phyloP scores from a whole-genome alignment of 35 echinoderm and acorn worm species.

The Heliocidaris tuberculata region DNA sequence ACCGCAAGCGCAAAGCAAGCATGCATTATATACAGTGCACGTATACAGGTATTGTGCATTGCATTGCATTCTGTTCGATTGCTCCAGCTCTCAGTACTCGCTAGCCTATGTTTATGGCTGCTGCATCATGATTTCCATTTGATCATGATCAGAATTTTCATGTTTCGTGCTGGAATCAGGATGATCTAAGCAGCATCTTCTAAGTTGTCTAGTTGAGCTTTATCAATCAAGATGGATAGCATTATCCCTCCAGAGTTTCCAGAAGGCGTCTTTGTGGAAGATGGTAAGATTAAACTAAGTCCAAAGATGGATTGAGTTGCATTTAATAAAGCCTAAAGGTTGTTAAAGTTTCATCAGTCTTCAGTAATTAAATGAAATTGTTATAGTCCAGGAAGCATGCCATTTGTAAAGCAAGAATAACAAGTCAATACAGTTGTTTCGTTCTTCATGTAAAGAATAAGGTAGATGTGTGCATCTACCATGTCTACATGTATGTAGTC shows the following conservation, averaged over 20 bases:
- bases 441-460: neutral
- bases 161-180: neutral
- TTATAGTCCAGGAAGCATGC: neutral
- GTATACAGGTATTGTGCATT: neutral
- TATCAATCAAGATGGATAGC: conserved; percentile 27
- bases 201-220: neutral
- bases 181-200: neutral
- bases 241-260: conserved; percentile 38
- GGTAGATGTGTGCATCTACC: neutral
- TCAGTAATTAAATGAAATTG: too few relatives aligned
- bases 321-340: too few relatives aligned
- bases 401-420: neutral
- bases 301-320: neutral
- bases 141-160: neutral
- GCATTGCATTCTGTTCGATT: neutral
- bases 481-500: neutral
- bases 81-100: too few relatives aligned
- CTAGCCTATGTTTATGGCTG: too few relatives aligned
- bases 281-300: conserved; percentile 16
- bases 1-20: neutral
- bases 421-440: neutral
- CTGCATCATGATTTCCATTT: neutral
- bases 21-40: neutral
- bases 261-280: conserved; percentile 34
- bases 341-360: too few relatives aligned